These are phyloP conservation scores for Pygathrix nemaeus DNA, from an alignment of 2,113 vertebrate species.

Conservation along the genomic window DNA sequence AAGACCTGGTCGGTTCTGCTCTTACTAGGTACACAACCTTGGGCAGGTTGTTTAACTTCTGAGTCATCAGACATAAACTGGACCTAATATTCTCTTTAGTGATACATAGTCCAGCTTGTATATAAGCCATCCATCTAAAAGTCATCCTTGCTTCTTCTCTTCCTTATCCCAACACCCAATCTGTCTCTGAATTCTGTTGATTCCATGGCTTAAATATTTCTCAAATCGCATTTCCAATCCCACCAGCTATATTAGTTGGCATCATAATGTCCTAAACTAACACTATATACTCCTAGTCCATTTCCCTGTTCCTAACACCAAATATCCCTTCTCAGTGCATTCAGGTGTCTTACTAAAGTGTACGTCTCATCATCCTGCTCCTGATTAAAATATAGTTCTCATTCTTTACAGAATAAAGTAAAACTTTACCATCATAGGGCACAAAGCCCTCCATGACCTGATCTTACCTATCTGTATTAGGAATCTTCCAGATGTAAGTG, in stretches of 20 bases:
- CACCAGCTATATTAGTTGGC: background rate
- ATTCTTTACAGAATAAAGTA: background rate
- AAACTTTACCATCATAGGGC: background rate
- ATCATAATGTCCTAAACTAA: background rate
- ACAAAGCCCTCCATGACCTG: background rate
- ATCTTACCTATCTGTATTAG: background rate
- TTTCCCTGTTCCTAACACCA: background rate
- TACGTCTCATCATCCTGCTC: background rate
- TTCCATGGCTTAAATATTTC: background rate
- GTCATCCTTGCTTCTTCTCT: background rate
- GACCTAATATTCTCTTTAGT: background rate
- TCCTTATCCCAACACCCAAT: background rate
- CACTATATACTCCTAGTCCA: background rate
- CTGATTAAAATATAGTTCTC: background rate
- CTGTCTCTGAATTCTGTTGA: background rate
- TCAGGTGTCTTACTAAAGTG: background rate
- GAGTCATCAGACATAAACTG: background rate
- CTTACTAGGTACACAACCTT: background rate
- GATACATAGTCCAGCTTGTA: background rate
- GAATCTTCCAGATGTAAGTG: background rate
- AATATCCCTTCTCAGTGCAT: background rate
- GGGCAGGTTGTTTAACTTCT: background rate
- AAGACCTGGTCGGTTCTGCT: too few species aligned
- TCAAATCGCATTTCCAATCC: background rate
- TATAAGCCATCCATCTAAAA: background rate